Conservation (phyloP, 64 coral and sea anemone genomes). For the Stichodactyla mertensii region DNA sequence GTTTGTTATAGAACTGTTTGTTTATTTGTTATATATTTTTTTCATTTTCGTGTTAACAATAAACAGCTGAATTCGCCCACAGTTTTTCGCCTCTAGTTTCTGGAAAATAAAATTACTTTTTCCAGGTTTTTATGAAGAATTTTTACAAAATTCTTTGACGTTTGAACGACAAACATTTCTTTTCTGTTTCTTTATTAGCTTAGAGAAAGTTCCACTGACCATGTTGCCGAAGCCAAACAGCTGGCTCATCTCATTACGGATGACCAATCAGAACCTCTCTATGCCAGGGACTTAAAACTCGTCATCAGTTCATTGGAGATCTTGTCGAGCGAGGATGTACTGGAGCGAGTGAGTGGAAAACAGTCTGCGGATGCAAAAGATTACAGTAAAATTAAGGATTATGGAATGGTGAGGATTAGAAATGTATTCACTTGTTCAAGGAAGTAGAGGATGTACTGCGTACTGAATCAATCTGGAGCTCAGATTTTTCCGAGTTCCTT, state of each 20-base stretch:
- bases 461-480: too few relatives aligned
- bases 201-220: not conserved
- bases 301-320: conserved; percentile 1
- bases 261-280: not conserved
- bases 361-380: not conserved
- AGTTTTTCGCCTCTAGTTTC: too few relatives aligned
- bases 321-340: not conserved
- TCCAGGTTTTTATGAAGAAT: too few relatives aligned
- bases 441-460: not conserved
- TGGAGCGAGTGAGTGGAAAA: not conserved
- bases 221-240: not conserved
- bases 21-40: too few relatives aligned
- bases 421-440: not conserved
- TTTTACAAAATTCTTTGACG: too few relatives aligned
- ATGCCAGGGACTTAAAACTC: conserved; percentile 7
- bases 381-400: not conserved
- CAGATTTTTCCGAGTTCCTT: too few relatives aligned
- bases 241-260: not conserved
- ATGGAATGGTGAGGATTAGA: not conserved
- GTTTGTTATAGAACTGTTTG: too few relatives aligned
- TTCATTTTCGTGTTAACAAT: too few relatives aligned
- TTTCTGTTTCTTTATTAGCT: not conserved
- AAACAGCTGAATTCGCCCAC: too few relatives aligned
- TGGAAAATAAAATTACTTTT: too few relatives aligned
- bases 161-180: too few relatives aligned